phyloP scores from a whole-genome alignment of 2,113 vertebrate genomes.

The Colius striatus region DNA sequence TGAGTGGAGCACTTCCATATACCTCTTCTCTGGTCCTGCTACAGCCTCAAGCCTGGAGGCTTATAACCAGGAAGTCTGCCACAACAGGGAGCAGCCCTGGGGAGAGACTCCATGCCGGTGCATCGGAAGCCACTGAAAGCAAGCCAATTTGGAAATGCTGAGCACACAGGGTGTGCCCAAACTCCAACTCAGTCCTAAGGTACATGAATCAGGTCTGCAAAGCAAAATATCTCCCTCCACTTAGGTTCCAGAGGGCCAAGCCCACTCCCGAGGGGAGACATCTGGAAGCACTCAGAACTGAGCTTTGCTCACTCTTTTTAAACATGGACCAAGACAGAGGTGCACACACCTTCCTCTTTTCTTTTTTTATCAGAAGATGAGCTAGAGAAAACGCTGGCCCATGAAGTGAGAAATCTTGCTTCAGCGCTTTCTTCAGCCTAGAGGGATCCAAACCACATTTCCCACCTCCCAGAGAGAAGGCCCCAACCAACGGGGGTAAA shows the following conservation, averaged over 20 bases:
- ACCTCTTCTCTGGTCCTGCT: conserved; percentile 54
- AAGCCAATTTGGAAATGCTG: conserved; percentile 69
- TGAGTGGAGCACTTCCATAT: not conserved
- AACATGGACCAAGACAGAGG: not conserved
- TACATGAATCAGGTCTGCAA: conserved; percentile 56
- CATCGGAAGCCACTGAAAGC: conserved; percentile 28
- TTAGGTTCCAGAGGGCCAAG: conserved; percentile 46
- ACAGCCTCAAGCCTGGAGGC: conserved; percentile 45
- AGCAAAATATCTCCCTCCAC: conserved; percentile 45
- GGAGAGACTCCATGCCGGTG: not conserved
- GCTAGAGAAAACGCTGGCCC: conserved; percentile 21
- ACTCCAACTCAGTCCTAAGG: conserved; percentile 8
- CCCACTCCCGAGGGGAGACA: conserved; percentile 66
- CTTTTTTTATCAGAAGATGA: not conserved
- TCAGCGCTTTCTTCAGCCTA: conserved; percentile 39
- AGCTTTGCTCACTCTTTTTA: conserved; percentile 33
- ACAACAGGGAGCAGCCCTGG: conserved; percentile 24
- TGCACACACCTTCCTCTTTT: not conserved
- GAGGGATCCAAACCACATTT: conserved; percentile 59
- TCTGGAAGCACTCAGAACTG: conserved; percentile 33
- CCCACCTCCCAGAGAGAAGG: conserved; percentile 41
- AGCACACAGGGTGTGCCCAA: conserved; percentile 61
- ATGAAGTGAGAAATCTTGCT: conserved; percentile 54
- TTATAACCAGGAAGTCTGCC: conserved; percentile 63
- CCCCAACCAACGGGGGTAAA: conserved; percentile 14